Evolutionary conservation across 2,888 invertebrate genomes (phyloP).

Genomic region (Ophion costatus): DNA sequence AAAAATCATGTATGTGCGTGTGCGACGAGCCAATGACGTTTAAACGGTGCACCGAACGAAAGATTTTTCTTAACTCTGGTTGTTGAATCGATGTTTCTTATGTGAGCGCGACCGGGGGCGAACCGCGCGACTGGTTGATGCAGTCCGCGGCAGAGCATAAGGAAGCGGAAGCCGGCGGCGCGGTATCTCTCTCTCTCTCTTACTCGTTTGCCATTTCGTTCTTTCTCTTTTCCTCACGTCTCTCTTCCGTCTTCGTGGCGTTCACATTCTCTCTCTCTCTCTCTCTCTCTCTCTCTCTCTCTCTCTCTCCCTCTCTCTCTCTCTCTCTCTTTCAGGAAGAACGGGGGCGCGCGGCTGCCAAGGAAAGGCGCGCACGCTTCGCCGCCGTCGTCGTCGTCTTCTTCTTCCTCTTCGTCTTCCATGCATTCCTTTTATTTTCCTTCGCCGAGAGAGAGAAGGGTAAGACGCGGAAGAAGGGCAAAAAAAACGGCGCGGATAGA

Average conservation of each 20-base stretch:
- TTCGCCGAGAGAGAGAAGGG: constrained; percentile 17
- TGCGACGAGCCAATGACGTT: constrained; percentile 8
- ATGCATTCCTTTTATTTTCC: constrained; percentile 54
- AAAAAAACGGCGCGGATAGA: constrained; percentile 58
- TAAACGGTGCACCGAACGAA: constrained; percentile 33
- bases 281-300: constrained; percentile 10
- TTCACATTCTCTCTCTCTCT: constrained; percentile 40
- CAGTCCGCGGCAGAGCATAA: constrained; percentile 83
- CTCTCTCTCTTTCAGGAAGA: constrained; percentile 32
- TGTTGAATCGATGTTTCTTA: constrained; percentile 73
- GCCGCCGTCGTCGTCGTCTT: constrained; percentile 78
- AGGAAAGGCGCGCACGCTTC: constrained; percentile 83
- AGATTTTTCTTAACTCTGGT: constrained; percentile 28
- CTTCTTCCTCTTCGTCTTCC: constrained; percentile 66
- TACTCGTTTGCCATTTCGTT: constrained; percentile 63
- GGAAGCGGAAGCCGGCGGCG: constrained; percentile 83
- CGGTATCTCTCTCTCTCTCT: constrained; percentile 74
- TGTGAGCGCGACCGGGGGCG: constrained; percentile 82
- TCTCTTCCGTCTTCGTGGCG: constrained; percentile 68
- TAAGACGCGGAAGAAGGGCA: constrained; percentile 50
- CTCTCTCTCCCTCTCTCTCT: constrained; percentile 51
- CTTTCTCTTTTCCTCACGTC: constrained; percentile 66
- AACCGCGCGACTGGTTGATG: constrained; percentile 83
- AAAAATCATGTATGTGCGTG: background rate
- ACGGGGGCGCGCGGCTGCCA: constrained; percentile 70